Percentiles rank a stretch among this genome's conserved stretches.
Evolutionary conservation across 1,140 invertebrate species (phyloP).

Genomic region (Zaprionus gabonicus): DNA sequence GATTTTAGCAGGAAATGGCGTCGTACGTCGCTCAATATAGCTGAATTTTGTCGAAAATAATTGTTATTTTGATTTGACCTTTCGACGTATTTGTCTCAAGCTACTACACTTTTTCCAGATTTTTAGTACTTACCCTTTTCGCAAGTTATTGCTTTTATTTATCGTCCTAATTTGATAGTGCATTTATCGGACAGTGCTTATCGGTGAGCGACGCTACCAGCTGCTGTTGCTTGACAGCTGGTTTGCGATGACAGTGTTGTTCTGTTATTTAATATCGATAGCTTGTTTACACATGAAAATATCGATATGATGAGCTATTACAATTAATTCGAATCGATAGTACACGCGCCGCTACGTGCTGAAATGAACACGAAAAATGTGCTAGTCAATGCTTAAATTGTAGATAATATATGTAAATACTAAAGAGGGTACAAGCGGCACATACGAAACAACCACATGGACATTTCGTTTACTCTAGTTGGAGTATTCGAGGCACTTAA

Average conservation of each 20-base stretch:
- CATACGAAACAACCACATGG: constrained; percentile 22
- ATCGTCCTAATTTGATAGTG: constrained; percentile 16
- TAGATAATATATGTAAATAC: constrained; percentile 49
- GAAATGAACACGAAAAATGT: constrained; percentile 55
- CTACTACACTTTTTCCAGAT: background rate
- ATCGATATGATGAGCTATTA: constrained; percentile 19
- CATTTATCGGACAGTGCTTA: constrained; percentile 14
- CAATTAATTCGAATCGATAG: constrained; percentile 12
- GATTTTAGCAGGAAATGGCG: constrained; percentile 35
- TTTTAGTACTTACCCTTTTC: constrained; percentile 22
- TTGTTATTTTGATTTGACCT: background rate
- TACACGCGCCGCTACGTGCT: constrained; percentile 48
- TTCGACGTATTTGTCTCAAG: background rate
- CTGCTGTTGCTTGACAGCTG: constrained; percentile 30
- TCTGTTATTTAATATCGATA: constrained; percentile 26
- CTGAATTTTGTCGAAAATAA: constrained; percentile 18
- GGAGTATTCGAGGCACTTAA: constrained; percentile 9
- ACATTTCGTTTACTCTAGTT: constrained; percentile 27
- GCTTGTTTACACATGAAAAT: background rate
- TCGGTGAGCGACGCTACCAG: constrained; percentile 30
- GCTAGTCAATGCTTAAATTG: constrained; percentile 58
- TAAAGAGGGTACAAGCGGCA: constrained; percentile 36
- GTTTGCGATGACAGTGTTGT: constrained; percentile 21
- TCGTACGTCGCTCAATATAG: constrained; percentile 8
- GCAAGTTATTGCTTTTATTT: constrained; percentile 21